Base-by-base conservation (phyloP, 2,797 vertebrate genomes). In the Silurus aristotelis region DNA sequence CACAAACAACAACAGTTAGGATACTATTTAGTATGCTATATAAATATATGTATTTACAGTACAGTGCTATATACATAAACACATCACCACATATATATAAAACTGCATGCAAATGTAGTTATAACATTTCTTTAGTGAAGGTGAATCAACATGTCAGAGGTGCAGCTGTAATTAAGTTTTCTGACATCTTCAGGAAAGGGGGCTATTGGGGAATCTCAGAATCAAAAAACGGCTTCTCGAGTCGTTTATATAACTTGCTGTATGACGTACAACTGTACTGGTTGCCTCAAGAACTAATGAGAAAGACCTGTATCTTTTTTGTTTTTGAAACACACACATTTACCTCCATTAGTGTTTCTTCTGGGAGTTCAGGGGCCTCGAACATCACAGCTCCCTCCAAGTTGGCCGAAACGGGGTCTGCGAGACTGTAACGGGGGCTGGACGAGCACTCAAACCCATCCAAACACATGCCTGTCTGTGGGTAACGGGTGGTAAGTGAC, bases 301-400 rank as follows among this genome's bases (percentile, higher is more conserved):
- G 38, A 38, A 38, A 38, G 38, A 38, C 38, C 38, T 38, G 38
- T 38, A 38, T 5, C 38, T 38, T 38, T 38, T 38, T 38, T 38
- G 38, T 38, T 38, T 38, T 38, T 38, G 19, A 22, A 31, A 56
- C 27, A n/a, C 31, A 27, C 27, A 13, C 56, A 73, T 94, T 90
- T 90, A 99, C 98, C 96, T 99, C 98, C 98, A 99, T 99, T n/a
- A 99, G 95, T 0, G 98, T 99, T 93, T 99, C 98, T 87, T 99
- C 98, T 0, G 98, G 98, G 79, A 99, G 90, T 87, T 99, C 98
- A 0, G 98, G 98, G 60, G 97, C 97, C 91, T 99, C 97, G 6
- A 99, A 99, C 0, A 96, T 97, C n/a, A 99, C 95, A 0, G 88
- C 93, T 14, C 96, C 95, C 31, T 97, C 97, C 92, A 97, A 92